Conservation (phyloP, 2,888 invertebrate genomes). For the Melanostoma scalare region DNA sequence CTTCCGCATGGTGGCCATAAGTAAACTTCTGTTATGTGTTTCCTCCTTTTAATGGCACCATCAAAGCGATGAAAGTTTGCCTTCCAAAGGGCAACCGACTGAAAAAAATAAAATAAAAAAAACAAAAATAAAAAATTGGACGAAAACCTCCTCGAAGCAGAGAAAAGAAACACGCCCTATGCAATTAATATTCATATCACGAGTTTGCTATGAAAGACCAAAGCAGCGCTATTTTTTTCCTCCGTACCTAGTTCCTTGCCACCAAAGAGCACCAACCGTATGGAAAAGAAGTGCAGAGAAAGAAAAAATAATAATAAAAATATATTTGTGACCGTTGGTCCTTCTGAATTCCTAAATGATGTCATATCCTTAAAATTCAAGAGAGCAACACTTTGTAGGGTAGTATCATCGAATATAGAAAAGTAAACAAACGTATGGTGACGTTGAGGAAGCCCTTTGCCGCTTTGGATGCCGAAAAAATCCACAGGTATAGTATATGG, state of each 20-base stretch:
- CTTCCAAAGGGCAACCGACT: background rate
- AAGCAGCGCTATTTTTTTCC: conserved; percentile 48
- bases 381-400: conserved; percentile 27
- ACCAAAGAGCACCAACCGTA: conserved; percentile 43
- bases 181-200: conserved; percentile 71
- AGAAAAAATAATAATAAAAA: conserved; percentile 55
- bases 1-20: conserved; percentile 62
- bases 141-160: background rate
- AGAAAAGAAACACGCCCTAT: conserved; percentile 42
- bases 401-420: conserved; percentile 22
- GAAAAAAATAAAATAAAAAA: background rate
- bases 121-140: background rate
- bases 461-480: background rate
- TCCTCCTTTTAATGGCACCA: conserved; percentile 48
- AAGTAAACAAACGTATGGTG: conserved; percentile 25
- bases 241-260: conserved; percentile 25
- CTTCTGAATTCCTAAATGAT: conserved; percentile 58
- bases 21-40: conserved; percentile 69
- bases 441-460: background rate
- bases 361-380: conserved; percentile 66
- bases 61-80: conserved; percentile 58
- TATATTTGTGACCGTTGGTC: conserved; percentile 62
- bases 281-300: conserved; percentile 8
- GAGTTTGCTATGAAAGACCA: conserved; percentile 61
- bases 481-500: conserved; percentile 15